Evolutionary conservation across 2,797 vertebrate genomes (phyloP), one percentile per base, ranked within the genome.

Genomic region (Uromys caudimaculatus): DNA sequence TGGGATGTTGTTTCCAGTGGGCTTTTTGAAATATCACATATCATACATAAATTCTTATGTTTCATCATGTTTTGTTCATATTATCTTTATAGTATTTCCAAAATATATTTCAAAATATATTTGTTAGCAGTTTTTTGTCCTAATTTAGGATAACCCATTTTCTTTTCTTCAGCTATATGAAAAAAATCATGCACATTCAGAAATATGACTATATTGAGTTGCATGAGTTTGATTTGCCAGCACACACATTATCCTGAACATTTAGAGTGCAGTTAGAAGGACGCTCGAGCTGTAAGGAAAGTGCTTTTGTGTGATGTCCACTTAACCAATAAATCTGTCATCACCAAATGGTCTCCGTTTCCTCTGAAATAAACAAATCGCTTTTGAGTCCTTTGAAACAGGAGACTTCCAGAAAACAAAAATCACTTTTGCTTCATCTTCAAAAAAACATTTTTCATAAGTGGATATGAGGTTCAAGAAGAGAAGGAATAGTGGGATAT

Each of bases 241-340:
- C 98, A 97, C 97, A 92, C 96, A 81, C 76, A 95, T 98, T 98
- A 93, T 97, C 97, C 94, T 96, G 97, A 98, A 93, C 96, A 97
- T 97, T 97, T 95, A 94, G 71, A 97, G 83, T 98, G 97, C 97
- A 96, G 95, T 98, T 98, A 98, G 95, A 98, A 98, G 94, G 93
- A 97, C 98, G 96, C 78, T 97, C 96, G 97, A 97, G 97, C 85
- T 97, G 97, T 97, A 96, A 96, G 98, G 97, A 98, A 78, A 88
- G 89, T 29, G 17, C 56, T 86, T 90, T 88, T 95, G 98, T 98
- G 98, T 95, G 98, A 98, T 99, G 98, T 98, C 98, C 98, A 98
- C 98, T 98, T 98, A 98, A 98, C 98, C 98, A 99, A 98, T 99
- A 99, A 99, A 99, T 99, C 98, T 99, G 98, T 99, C 98, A 98